Conservation (phyloP, 2,797 vertebrate species). For the Threskiornis aethiopicus region DNA sequence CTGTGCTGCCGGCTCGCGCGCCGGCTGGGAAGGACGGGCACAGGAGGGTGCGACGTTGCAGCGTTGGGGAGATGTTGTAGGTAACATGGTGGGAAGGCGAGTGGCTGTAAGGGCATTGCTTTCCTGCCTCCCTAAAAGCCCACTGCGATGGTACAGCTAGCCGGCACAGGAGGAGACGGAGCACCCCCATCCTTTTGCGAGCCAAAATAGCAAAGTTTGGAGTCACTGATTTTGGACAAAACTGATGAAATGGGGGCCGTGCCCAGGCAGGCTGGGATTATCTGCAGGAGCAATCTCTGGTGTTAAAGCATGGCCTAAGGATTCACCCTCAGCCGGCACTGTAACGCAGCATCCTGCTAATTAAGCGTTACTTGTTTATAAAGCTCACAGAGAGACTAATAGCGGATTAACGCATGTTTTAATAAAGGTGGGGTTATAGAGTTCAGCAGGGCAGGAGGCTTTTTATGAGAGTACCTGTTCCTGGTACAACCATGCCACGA, state of each 20-base stretch:
- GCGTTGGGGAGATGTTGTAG: not conserved
- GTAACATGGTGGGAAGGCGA: not conserved
- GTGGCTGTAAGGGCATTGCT: not conserved
- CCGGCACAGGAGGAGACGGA: not conserved
- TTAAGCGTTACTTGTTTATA: not conserved
- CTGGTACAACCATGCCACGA: rapidly evolving
- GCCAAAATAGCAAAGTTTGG: not conserved
- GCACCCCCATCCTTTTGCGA: not conserved
- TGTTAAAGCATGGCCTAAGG: not conserved
- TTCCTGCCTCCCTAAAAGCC: not conserved
- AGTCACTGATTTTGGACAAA: not conserved
- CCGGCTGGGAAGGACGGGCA: not conserved
- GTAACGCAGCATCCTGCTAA: not conserved
- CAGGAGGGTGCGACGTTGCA: not conserved
- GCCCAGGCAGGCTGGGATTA: not conserved
- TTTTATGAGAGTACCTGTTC: not conserved
- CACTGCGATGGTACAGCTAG: not conserved
- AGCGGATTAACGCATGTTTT: not conserved
- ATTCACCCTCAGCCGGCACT: not conserved
- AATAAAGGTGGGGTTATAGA: not conserved
- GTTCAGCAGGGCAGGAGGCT: not conserved
- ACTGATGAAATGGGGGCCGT: rapidly evolving
- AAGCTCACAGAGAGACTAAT: not conserved
- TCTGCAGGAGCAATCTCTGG: not conserved
- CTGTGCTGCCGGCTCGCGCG: not conserved